Evolutionary conservation across 2,888 invertebrate species (phyloP).

Genomic region (Eledona agricola): DNA sequence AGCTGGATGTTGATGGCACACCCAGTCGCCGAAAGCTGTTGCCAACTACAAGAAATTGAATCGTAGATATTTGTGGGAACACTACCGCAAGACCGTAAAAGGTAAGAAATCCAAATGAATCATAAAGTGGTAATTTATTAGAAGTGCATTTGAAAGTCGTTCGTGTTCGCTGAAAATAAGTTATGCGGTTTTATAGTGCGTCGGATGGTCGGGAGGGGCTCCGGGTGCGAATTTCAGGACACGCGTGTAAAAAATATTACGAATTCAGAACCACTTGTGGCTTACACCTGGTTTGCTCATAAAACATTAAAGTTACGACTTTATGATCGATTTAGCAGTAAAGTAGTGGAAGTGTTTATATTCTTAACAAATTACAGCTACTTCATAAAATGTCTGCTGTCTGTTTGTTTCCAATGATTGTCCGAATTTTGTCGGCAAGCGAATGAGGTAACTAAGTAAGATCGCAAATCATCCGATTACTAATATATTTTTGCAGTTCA

Average conservation of each 20-base stretch:
- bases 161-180: conserved; percentile 10
- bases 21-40: conserved; percentile 14
- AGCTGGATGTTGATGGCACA: conserved; percentile 6
- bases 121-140: conserved; percentile 13
- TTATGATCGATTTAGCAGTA: conserved; percentile 61
- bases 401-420: conserved; percentile 28
- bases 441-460: too few species aligned
- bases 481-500: conserved; percentile 54
- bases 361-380: conserved; percentile 60
- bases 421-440: too few species aligned
- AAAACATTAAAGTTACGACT: conserved; percentile 60
- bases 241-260: conserved; percentile 40
- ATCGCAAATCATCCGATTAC: conserved; percentile 50
- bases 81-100: too few species aligned
- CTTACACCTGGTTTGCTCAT: conserved; percentile 57
- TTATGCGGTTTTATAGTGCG: conserved; percentile 9
- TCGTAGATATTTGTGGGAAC: too few species aligned
- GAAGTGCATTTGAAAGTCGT: conserved; percentile 6
- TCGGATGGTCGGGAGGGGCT: too few species aligned
- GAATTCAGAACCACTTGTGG: conserved; percentile 59
- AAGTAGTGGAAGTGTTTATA: conserved; percentile 61
- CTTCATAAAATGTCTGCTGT: conserved; percentile 48
- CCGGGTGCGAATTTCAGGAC: conserved; percentile 2
- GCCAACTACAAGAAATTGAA: conserved; percentile 16
- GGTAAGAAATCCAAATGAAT: conserved; percentile 8